phyloP scores from a whole-genome alignment of 2,113 vertebrate species.

The Zosterops lateralis region DNA sequence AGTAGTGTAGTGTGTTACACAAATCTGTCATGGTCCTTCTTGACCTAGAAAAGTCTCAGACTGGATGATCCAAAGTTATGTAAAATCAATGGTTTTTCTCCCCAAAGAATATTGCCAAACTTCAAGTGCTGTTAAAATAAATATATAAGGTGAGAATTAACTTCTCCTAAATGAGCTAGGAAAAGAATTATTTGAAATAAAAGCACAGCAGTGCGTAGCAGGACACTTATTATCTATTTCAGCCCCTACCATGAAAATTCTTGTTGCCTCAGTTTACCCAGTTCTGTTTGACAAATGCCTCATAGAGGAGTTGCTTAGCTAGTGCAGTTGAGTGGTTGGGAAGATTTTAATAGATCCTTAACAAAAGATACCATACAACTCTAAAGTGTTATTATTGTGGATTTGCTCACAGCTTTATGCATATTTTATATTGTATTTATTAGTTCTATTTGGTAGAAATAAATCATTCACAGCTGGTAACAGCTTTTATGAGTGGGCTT shows the following conservation, averaged over 20 bases:
- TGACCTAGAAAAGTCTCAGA: not conserved
- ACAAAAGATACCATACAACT: not conserved
- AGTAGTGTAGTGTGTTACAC: not conserved
- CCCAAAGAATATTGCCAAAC: not conserved
- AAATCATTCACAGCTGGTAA: slow-evolving; percentile 1
- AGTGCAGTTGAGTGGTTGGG: not conserved
- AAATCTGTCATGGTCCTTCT: not conserved
- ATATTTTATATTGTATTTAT: not conserved
- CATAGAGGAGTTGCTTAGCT: not conserved
- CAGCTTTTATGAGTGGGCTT: not conserved
- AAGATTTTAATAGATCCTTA: not conserved
- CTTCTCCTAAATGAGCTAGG: not conserved
- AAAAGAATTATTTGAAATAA: not conserved
- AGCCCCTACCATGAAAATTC: not conserved
- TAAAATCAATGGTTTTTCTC: not conserved
- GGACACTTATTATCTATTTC: not conserved
- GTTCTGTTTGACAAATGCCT: not conserved
- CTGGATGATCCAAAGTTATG: not conserved
- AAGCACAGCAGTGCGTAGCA: not conserved
- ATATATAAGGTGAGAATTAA: not conserved
- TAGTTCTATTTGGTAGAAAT: slow-evolving; percentile 19
- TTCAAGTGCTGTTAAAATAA: not conserved
- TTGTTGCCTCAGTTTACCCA: not conserved
- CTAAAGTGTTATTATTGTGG: not conserved
- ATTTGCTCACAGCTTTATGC: slow-evolving; percentile 4